Conservation (phyloP, 2,113 vertebrate genomes). For the Crotalus viridis region DNA sequence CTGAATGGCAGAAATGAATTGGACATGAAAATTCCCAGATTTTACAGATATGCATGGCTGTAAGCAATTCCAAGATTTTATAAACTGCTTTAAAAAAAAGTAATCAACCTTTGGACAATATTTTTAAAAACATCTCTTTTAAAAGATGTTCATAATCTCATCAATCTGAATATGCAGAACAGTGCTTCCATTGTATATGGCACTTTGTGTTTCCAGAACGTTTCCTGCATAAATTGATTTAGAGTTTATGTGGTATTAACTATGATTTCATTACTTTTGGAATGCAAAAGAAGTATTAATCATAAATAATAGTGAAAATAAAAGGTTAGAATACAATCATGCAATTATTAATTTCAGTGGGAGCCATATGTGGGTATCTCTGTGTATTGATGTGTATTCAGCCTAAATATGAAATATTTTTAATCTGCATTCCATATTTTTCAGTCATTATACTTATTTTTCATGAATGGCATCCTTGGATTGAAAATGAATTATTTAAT, state of each 20-base stretch:
- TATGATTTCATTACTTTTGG: not conserved
- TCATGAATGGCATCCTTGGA: not conserved
- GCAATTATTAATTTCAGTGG: not conserved
- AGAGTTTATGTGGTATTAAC: not conserved
- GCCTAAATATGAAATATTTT: not conserved
- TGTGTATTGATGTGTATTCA: not conserved
- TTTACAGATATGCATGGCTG: not conserved
- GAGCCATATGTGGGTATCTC: not conserved
- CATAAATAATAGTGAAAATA: not conserved
- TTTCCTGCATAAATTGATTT: not conserved
- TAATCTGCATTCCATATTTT: not conserved
- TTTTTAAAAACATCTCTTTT: not conserved
- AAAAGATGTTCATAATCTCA: not conserved
- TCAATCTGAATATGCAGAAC: not conserved
- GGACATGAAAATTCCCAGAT: not conserved
- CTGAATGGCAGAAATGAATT: not conserved
- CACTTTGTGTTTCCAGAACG: not conserved
- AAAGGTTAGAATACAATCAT: not conserved
- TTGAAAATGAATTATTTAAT: constrained; percentile 3
- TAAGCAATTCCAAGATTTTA: not conserved
- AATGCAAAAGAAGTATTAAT: not conserved
- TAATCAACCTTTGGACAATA: not conserved
- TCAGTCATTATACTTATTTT: not conserved
- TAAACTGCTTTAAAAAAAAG: not conserved
- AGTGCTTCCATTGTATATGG: not conserved